Base-by-base conservation (phyloP, 2,113 vertebrate species). In the Xenus cinereus region DNA sequence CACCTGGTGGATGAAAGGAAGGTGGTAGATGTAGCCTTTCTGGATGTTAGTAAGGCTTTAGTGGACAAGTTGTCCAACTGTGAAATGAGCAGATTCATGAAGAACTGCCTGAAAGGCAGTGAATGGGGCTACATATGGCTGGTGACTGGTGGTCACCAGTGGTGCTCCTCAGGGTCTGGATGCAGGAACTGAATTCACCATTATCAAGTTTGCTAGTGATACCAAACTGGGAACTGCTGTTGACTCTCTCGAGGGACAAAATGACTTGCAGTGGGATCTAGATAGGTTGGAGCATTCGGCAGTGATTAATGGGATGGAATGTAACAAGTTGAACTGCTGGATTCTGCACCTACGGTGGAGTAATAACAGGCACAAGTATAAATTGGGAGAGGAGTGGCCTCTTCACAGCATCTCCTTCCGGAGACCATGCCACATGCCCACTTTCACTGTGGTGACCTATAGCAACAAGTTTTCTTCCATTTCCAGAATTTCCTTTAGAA, bases 321-420 rank as follows among this genome's bases (percentile, higher is more conserved):
- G 53, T 46, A 53, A 63, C 4, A 33, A 46, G 15, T 35, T 5
- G 6, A 53, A 46, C 46, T 53, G 11, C 14, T 5, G 2, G 2
- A 41, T 88, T 80, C n/a, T 48, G 9, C 26, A 53, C 24, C 10
- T 48, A 7, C 11, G 18, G 30, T 23, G 26, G 27, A 37, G 32
- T 39, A 46, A 33, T 0, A 0, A 6, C 2, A 3, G 3, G 11
- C 8, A 48, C 15, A 64, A 7, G 8, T 66, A 14, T 15, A 56
- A 35, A 53, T 2, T 41, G 22, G 37, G 71, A 91, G 48, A 53
- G 13, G 48, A 76, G 12, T 28, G 15, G 6, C 56, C 22, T 20
- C 26, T 80, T 67, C 37, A 43, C 7, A 51, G 30, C 9, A 4
- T 54, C 14, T 63, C 21, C 28, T 68, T 46, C 41, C n/a, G n/a